phyloP scores from a whole-genome alignment of 2,888 invertebrate genomes.

The Tigriopus californicus region DNA sequence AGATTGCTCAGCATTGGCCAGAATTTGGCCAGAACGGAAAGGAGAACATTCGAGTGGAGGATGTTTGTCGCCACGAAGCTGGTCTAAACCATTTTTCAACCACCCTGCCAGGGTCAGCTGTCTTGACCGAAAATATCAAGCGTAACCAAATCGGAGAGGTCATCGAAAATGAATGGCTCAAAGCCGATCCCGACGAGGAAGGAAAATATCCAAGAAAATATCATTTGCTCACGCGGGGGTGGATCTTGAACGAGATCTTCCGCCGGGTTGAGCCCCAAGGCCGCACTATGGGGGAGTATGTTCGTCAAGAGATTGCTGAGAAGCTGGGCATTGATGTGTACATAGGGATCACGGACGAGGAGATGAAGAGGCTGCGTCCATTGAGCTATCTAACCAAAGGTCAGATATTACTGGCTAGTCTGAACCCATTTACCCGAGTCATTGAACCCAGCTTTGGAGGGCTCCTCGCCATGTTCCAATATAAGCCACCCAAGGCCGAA shows the following conservation, averaged over 20 bases:
- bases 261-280: not conserved
- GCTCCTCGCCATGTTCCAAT: too few species aligned
- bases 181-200: too few species aligned
- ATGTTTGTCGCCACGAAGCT: not conserved
- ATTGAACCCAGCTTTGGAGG: too few species aligned
- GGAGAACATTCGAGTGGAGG: not conserved
- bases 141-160: not conserved
- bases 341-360: not conserved
- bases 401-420: too few species aligned
- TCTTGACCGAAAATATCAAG: not conserved
- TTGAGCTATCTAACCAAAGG: too few species aligned
- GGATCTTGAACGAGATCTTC: not conserved
- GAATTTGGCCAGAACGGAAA: not conserved
- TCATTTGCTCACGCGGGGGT: not conserved
- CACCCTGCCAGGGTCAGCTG: not conserved
- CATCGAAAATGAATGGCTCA: not conserved
- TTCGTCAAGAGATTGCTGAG: not conserved
- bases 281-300: not conserved
- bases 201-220: not conserved
- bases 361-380: not conserved
- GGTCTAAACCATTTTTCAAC: not conserved
- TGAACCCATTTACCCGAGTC: too few species aligned
- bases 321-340: not conserved
- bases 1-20: slow-evolving; percentile 6
- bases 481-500: too few species aligned